phyloP scores from a whole-genome alignment of 2,888 invertebrate genomes.

The Drosophila quinaria region DNA sequence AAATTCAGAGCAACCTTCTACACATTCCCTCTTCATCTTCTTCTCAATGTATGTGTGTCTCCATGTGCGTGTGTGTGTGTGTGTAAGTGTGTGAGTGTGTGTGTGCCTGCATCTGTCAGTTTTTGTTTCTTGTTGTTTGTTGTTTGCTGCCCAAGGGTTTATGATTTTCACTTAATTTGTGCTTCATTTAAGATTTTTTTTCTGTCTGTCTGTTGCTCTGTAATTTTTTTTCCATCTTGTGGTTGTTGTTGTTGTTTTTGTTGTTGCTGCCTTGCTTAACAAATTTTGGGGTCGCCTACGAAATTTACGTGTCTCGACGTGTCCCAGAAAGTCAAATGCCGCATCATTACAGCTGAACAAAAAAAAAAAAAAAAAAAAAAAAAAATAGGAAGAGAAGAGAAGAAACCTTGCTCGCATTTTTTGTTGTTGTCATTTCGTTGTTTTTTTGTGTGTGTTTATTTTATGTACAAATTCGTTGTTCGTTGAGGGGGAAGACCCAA shows the following conservation, averaged over 20 bases:
- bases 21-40: not conserved
- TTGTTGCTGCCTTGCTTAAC: constrained; percentile 31
- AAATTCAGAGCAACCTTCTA: not conserved
- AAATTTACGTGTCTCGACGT: constrained; percentile 65
- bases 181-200: constrained; percentile 58
- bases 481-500: constrained; percentile 3
- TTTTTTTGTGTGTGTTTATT: constrained; percentile 29
- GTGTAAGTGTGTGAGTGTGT: constrained; percentile 11
- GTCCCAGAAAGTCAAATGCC: constrained; percentile 68
- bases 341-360: constrained; percentile 64
- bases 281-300: constrained; percentile 46
- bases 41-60: not conserved
- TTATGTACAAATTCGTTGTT: constrained; percentile 49
- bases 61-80: constrained; percentile 1
- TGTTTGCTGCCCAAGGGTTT: constrained; percentile 57
- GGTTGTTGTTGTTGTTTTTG: constrained; percentile 1
- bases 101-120: constrained; percentile 7
- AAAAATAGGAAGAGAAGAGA: not conserved
- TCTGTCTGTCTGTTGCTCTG: constrained; percentile 22
- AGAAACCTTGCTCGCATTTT: constrained; percentile 17
- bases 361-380: constrained; percentile 6
- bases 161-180: constrained; percentile 79
- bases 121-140: constrained; percentile 16
- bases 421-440: constrained; percentile 6
- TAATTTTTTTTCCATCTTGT: constrained; percentile 10